Evolutionary conservation across 2,797 vertebrate species (phyloP).

Genomic region (Tamandua tetradactyla): DNA sequence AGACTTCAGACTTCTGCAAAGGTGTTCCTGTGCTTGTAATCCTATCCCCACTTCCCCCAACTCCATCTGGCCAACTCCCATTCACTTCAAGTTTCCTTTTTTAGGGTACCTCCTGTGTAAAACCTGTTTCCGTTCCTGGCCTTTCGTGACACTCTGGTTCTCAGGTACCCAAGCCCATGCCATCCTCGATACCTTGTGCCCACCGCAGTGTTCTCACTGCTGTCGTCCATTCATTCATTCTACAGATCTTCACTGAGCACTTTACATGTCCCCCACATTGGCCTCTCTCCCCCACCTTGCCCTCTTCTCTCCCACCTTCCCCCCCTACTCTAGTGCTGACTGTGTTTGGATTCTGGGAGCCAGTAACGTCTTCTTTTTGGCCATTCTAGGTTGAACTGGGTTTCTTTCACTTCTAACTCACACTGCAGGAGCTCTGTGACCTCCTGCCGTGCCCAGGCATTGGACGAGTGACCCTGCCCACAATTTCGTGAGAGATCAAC

Average conservation of each 20-base stretch:
- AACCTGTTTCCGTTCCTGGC: background rate
- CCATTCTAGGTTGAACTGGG: background rate
- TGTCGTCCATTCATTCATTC: background rate
- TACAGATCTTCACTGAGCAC: background rate
- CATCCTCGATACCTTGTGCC: background rate
- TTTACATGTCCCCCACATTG: too few relatives aligned
- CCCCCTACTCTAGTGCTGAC: background rate
- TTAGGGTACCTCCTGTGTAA: background rate
- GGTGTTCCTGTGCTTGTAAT: background rate
- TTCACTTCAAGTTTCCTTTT: background rate
- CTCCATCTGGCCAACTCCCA: background rate
- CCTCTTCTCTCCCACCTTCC: background rate
- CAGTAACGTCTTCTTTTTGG: background rate
- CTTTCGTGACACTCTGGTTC: background rate
- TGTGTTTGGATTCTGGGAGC: background rate
- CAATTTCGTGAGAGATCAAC: accelerated
- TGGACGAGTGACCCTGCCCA: background rate
- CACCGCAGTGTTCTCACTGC: background rate
- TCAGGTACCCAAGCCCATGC: background rate
- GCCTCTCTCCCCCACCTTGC: background rate
- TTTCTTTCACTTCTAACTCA: background rate
- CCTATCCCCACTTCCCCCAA: background rate
- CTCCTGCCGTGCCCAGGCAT: background rate
- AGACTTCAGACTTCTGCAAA: background rate
- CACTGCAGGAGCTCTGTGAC: background rate